These are phyloP conservation scores for Sciurus vulgaris DNA, from an alignment of 2,797 vertebrate genomes.

Conservation along the genomic window DNA sequence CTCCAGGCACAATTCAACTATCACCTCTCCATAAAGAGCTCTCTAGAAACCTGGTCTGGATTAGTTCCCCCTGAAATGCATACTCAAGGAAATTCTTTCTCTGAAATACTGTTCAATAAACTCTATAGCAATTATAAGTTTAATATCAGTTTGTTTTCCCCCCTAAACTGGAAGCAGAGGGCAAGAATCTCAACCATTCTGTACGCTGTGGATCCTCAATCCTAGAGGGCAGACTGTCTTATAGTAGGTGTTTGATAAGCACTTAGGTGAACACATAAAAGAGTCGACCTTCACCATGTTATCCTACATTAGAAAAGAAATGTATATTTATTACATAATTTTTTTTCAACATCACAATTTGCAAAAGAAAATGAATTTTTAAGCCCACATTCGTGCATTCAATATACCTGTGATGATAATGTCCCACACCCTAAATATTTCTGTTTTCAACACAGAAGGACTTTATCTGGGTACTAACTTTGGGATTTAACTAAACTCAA, in stretches of 20 bases:
- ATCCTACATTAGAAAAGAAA: conserved; percentile 35
- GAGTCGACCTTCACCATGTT: conserved; percentile 5
- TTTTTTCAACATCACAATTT: conserved; percentile 49
- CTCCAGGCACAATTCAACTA: neutral
- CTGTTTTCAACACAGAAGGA: neutral
- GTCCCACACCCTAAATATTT: neutral
- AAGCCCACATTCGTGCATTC: neutral
- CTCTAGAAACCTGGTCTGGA: neutral
- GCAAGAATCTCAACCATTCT: neutral
- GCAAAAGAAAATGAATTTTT: conserved; percentile 22
- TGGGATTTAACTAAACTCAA: conserved; percentile 31
- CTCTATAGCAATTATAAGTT: neutral
- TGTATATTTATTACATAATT: neutral
- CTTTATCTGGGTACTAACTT: neutral
- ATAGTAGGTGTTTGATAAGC: neutral
- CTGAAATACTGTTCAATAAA: neutral
- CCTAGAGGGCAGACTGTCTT: neutral
- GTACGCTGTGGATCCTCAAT: neutral
- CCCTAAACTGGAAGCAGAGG: neutral
- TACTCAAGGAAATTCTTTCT: neutral
- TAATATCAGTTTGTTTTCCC: neutral
- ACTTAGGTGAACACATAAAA: neutral
- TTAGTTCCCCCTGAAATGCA: neutral
- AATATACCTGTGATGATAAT: neutral
- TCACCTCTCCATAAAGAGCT: neutral